Percentiles rank a stretch among this genome's conserved stretches.
Conservation (phyloP, 2,888 invertebrate genomes). For the Pasiphila rectangulata region DNA sequence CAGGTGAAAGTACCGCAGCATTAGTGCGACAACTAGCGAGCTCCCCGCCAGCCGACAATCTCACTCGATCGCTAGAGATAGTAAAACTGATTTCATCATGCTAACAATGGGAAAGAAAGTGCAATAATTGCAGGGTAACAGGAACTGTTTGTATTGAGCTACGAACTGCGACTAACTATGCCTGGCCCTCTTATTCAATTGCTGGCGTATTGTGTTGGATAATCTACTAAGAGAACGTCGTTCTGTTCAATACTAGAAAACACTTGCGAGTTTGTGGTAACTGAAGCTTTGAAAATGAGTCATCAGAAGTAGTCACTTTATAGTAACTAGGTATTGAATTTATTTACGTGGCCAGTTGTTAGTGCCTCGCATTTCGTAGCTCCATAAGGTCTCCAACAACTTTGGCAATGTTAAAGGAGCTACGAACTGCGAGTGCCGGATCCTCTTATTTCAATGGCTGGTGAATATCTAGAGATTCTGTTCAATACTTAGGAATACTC, state of each 20-base stretch:
- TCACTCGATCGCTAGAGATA: constrained; percentile 72
- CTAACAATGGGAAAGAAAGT: constrained; percentile 77
- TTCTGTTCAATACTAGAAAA: background rate
- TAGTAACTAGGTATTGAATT: too few relatives aligned
- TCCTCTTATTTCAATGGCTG: too few relatives aligned
- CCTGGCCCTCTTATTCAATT: constrained; percentile 20
- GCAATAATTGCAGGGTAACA: constrained; percentile 74
- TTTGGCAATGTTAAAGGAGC: too few relatives aligned
- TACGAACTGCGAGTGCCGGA: too few relatives aligned
- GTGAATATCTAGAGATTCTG: too few relatives aligned
- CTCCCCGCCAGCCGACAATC: constrained; percentile 52
- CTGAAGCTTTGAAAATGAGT: too few relatives aligned
- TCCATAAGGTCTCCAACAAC: too few relatives aligned
- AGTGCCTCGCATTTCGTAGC: too few relatives aligned
- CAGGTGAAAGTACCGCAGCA: constrained; percentile 73
- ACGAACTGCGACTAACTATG: constrained; percentile 21
- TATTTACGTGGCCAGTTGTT: too few relatives aligned
- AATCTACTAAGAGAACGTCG: background rate
- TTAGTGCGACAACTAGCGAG: constrained; percentile 64
- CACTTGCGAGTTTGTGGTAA: too few relatives aligned
- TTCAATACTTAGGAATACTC: too few relatives aligned
- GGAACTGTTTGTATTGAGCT: constrained; percentile 42
- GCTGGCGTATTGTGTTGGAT: constrained; percentile 2
- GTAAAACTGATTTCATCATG: constrained; percentile 71
- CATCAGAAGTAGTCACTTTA: too few relatives aligned